phyloP scores from a whole-genome alignment of 2,113 vertebrate genomes.

The Muntiacus reevesi region DNA sequence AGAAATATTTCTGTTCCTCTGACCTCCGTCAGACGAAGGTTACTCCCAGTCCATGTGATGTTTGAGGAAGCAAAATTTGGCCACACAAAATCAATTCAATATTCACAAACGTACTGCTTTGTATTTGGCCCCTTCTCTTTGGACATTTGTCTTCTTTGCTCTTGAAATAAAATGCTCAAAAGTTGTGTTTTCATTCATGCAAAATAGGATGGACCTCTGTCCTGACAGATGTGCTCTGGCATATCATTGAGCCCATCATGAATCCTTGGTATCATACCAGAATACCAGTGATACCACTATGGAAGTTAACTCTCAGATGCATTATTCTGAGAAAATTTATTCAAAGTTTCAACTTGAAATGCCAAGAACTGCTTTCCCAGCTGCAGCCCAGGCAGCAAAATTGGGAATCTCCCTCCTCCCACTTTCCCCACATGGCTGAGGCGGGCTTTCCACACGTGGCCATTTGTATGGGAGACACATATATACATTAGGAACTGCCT shows the following conservation, averaged over 20 bases:
- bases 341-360: slow-evolving; percentile 24
- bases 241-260: neutral
- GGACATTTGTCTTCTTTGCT: neutral
- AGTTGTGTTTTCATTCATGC: neutral
- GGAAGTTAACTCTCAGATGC: neutral
- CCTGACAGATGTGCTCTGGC: neutral
- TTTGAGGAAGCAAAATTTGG: neutral
- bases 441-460: slow-evolving; percentile 14
- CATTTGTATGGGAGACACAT: slow-evolving; percentile 55
- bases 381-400: slow-evolving; percentile 11
- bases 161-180: neutral
- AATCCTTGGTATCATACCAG: neutral
- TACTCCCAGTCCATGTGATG: neutral
- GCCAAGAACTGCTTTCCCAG: slow-evolving; percentile 13
- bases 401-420: neutral
- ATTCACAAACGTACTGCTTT: neutral
- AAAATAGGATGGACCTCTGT: neutral
- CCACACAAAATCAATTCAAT: neutral
- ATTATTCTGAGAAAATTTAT: slow-evolving; percentile 51
- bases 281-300: neutral
- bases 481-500: neutral
- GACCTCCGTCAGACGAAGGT: neutral
- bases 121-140: neutral
- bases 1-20: neutral
- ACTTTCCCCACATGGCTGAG: neutral